These are phyloP conservation scores for Oikopleura dioica DNA, from an alignment of 23 tunicate species.

Conservation along the genomic window DNA sequence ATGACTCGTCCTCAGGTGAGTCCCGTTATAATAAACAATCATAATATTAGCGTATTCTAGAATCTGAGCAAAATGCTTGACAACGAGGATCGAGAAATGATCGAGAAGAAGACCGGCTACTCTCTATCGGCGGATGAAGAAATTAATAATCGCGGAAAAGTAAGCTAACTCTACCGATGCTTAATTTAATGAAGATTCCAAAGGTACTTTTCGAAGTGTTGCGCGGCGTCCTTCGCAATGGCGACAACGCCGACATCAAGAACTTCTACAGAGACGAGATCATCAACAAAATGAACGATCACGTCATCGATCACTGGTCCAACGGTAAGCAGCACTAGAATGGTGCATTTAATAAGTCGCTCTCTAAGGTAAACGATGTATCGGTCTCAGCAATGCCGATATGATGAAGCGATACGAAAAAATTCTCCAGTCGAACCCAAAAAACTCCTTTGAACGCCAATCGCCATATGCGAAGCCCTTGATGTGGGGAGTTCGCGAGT, in stretches of 20 bases:
- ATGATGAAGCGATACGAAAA: slow-evolving; percentile 29
- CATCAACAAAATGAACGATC: slow-evolving; percentile 31
- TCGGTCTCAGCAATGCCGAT: slow-evolving; percentile 27
- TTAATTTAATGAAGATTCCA: neutral
- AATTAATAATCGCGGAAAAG: neutral
- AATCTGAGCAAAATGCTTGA: neutral
- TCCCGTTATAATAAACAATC: no score
- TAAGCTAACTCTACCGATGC: neutral
- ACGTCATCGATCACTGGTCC: slow-evolving; percentile 52
- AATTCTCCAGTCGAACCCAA: slow-evolving; percentile 17
- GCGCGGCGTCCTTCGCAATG: neutral
- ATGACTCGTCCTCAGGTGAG: slow-evolving; percentile 27
- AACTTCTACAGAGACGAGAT: slow-evolving; percentile 32
- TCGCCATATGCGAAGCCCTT: slow-evolving; percentile 48
- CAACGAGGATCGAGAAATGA: neutral
- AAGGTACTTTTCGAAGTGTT: neutral
- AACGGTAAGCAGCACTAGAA: slow-evolving; percentile 18
- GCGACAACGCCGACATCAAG: slow-evolving; percentile 19
- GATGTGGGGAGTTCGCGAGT: slow-evolving; percentile 23
- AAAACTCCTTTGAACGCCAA: neutral
- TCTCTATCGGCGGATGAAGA: no score
- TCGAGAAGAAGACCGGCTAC: neutral
- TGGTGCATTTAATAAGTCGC: neutral
- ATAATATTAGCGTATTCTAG: no score
- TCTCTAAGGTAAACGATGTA: slow-evolving; percentile 26